Evolutionary conservation across 2,113 vertebrate species (phyloP).

Genomic region (Oncorhynchus keta): DNA sequence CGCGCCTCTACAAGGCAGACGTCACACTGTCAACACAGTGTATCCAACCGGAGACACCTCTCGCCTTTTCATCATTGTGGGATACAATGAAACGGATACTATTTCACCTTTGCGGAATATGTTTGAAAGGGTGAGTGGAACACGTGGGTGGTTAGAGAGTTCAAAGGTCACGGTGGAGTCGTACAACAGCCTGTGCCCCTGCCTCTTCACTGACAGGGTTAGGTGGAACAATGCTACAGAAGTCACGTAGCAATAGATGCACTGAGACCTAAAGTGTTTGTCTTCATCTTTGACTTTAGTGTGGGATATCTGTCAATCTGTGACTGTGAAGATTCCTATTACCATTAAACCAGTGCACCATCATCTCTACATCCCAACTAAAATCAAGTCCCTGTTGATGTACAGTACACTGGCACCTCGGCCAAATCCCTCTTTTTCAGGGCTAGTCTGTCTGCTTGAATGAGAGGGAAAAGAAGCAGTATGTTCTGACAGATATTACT

Average conservation of each 20-base stretch:
- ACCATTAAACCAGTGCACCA: not conserved
- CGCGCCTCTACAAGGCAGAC: slow-evolving; percentile 38
- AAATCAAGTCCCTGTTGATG: not conserved
- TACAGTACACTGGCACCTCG: not conserved
- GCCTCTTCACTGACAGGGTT: slow-evolving; percentile 10
- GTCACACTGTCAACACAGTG: slow-evolving; percentile 64
- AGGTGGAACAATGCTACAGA: not conserved
- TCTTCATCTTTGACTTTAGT: not conserved
- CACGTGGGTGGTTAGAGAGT: not conserved
- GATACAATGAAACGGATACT: too few relatives aligned
- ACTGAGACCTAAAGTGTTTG: not conserved
- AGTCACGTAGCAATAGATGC: not conserved
- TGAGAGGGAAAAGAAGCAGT: not conserved
- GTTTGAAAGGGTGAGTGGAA: slow-evolving; percentile 22
- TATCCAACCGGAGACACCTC: slow-evolving; percentile 14
- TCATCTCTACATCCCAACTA: not conserved
- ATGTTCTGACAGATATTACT: not conserved
- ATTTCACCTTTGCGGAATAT: not conserved
- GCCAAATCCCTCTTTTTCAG: not conserved
- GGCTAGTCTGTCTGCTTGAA: not conserved
- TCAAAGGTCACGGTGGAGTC: slow-evolving; percentile 23
- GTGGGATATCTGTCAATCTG: not conserved
- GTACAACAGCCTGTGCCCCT: slow-evolving; percentile 5
- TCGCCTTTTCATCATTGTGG: slow-evolving; percentile 13
- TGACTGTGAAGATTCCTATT: not conserved